These are phyloP conservation scores for Ornithoptera priamus DNA, from an alignment of 2,888 invertebrate species.

Conservation along the genomic window DNA sequence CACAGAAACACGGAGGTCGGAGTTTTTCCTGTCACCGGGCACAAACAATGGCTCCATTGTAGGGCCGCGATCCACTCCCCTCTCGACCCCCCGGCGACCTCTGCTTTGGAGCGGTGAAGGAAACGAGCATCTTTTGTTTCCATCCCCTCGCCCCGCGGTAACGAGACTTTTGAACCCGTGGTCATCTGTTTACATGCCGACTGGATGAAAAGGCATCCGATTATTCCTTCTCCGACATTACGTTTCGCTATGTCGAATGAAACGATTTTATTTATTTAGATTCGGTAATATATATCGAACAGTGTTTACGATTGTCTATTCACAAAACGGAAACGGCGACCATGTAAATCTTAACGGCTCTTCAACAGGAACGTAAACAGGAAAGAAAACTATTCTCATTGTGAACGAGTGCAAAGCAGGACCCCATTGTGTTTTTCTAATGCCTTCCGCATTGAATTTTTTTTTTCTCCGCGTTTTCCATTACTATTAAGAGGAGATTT, in stretches of 20 bases:
- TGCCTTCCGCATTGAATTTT: conserved; percentile 17
- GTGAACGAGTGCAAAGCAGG: conserved; percentile 6
- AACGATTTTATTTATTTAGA: neutral
- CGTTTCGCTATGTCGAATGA: conserved; percentile 24
- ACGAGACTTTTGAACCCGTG: conserved; percentile 71
- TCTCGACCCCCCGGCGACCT: conserved; percentile 42
- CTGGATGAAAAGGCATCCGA: conserved; percentile 61
- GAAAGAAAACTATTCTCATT: conserved; percentile 15
- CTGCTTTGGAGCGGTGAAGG: conserved; percentile 58
- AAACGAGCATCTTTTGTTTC: conserved; percentile 80
- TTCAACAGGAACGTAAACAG: neutral
- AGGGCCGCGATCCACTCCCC: conserved; percentile 39
- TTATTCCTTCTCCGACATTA: conserved; percentile 48
- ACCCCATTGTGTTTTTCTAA: conserved; percentile 26
- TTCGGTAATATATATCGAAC: neutral
- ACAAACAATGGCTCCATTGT: conserved; percentile 78
- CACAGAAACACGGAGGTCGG: conserved; percentile 79
- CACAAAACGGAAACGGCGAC: neutral
- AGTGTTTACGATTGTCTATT: neutral
- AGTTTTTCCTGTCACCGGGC: conserved; percentile 80
- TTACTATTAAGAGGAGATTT: conserved; percentile 11
- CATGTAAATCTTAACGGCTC: neutral
- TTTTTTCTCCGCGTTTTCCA: conserved; percentile 14
- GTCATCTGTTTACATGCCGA: conserved; percentile 75
- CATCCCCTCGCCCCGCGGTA: conserved; percentile 59